Percentiles rank a stretch among this genome's conserved stretches.
Evolutionary conservation across 2,888 invertebrate genomes (phyloP).

Genomic region (Crocallis elinguaria): DNA sequence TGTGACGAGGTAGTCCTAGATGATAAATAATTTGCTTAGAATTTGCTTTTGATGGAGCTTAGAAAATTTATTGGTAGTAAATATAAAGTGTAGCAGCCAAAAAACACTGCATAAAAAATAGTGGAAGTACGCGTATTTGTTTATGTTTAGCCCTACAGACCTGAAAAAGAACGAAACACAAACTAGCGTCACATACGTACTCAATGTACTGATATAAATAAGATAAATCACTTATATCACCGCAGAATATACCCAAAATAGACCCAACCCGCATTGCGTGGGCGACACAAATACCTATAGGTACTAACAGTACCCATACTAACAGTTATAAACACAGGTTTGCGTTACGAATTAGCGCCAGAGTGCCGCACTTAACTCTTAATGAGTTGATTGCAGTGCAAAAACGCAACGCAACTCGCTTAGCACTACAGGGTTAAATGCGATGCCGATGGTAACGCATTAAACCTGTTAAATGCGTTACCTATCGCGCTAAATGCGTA

Average conservation of each 20-base stretch:
- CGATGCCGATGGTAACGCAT: constrained; percentile 10
- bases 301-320: neutral
- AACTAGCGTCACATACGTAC: no score
- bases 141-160: no score
- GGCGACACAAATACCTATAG: constrained; percentile 1
- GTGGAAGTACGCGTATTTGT: no score
- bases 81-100: no score
- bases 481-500: constrained; percentile 45
- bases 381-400: constrained; percentile 83
- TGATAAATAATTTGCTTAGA: no score
- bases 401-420: constrained; percentile 54
- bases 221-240: neutral
- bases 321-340: constrained; percentile 23
- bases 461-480: constrained; percentile 51
- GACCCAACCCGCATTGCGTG: neutral
- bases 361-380: constrained; percentile 56
- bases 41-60: no score
- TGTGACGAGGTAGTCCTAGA: no score
- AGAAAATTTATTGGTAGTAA: no score
- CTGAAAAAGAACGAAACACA: no score
- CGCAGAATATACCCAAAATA: neutral
- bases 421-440: constrained; percentile 18
- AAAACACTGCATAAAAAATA: no score
- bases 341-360: constrained; percentile 53
- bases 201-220: no score